These are phyloP conservation scores for Mallotus villosus DNA, from an alignment of 2,797 vertebrate species.

Conservation along the genomic window DNA sequence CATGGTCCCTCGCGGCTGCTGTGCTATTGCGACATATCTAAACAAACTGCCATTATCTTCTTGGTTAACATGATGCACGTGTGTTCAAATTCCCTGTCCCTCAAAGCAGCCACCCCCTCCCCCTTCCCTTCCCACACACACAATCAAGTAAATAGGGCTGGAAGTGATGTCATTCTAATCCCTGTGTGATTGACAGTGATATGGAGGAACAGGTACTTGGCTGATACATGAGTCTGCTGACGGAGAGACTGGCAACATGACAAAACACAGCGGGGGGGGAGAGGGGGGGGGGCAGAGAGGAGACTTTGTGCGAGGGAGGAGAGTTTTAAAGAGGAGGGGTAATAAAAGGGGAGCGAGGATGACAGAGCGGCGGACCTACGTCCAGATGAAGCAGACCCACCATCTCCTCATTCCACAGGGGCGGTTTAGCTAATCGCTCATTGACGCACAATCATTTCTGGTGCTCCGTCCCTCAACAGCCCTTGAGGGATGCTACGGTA, in stretches of 20 bases:
- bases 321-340: background rate
- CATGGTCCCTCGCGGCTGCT: background rate
- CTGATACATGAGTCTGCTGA: background rate
- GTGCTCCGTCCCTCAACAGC: background rate
- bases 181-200: background rate
- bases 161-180: constrained; percentile 1
- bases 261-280: background rate
- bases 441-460: constrained; percentile 7
- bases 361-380: background rate
- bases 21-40: background rate
- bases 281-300: no score
- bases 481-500: background rate
- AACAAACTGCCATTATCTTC: background rate
- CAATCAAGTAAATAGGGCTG: background rate
- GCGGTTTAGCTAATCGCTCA: background rate
- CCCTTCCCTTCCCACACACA: background rate
- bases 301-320: background rate
- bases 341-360: background rate
- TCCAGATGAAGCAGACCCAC: background rate
- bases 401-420: background rate
- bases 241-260: background rate
- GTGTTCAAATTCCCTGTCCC: background rate
- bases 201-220: constrained; percentile 1
- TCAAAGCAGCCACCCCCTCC: background rate
- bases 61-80: background rate